Evolutionary conservation across 2,888 invertebrate species (phyloP).

Genomic region (Rotaria sp.): DNA sequence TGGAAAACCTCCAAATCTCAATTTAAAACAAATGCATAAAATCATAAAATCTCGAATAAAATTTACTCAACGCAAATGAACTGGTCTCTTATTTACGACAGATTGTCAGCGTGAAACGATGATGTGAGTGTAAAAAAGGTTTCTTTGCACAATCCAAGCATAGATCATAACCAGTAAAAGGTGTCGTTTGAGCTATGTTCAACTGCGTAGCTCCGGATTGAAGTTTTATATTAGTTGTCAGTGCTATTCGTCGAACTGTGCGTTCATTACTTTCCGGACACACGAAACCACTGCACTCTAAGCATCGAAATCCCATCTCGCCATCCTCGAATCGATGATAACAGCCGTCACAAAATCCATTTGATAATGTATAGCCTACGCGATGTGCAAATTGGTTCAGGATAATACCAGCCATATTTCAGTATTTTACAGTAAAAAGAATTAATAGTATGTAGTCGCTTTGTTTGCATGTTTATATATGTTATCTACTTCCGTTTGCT

Average conservation of each 20-base stretch:
- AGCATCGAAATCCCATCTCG: neutral
- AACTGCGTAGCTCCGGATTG: neutral
- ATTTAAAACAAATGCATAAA: neutral
- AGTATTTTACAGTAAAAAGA: neutral
- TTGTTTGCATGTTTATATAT: neutral
- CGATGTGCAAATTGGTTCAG: neutral
- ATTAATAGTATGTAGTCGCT: neutral
- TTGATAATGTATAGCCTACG: neutral
- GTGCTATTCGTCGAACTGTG: neutral
- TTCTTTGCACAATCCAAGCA: neutral
- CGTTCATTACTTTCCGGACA: neutral
- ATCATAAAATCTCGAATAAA: neutral
- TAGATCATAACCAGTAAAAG: neutral
- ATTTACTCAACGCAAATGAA: neutral
- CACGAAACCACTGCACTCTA: neutral
- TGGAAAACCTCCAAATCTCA: neutral
- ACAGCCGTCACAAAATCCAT: neutral
- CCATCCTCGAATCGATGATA: neutral
- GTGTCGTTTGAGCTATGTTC: neutral
- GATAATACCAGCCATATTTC: neutral
- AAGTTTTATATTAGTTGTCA: neutral
- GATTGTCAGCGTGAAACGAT: neutral
- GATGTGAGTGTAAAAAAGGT: neutral
- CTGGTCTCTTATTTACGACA: neutral
- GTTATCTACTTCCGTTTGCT: neutral